Evolutionary conservation across 1,140 invertebrate genomes (phyloP), one percentile per base, ranked within the genome.

Genomic region (Papilio machaon): DNA sequence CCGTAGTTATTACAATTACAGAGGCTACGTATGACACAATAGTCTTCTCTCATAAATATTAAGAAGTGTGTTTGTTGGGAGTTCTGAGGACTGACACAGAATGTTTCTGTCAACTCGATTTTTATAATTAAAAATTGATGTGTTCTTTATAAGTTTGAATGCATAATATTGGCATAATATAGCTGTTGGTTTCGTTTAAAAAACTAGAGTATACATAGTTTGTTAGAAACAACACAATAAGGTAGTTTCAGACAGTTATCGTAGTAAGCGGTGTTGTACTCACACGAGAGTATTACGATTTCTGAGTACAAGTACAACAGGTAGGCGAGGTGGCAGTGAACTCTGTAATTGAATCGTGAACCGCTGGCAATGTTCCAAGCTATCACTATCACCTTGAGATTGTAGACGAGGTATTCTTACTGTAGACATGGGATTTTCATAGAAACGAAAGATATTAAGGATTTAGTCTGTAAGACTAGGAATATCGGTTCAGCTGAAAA

Each of bases 271-370:
- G 15, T n/a, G 7, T 43, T 38, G 17, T n/a, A 15, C 10, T 30
- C 23, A 30, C 60, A 64, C 19, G 19, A 7, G 5, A 64, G 23
- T 23, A n/a, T 64, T 30, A 30, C 23, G 23, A n/a, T 8, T 67
- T n/a, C 2, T 0, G 3, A n/a, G 15, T 30, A 38, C 15, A 73
- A 49, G 46, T 75, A 75, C 73, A 74, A 75, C 73, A 75, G 73
- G 73, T 75, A 75, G 17, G 19, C 23, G 60, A n/a, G 38, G 46
- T 75, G 73, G 38, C 73, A 75, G 73, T 75, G 73, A 75, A 75
- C 73, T 75, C 46, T 46, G 73, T 75, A 75, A 75, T 75, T 76
- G 47, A 49, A 30, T 49, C 74, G 19, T 7, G 19, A 30, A 35
- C 38, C 35, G 9, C 11, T 76, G 74, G 74, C 74, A 19, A 19